A percentile compares a stretch with the other conserved stretches of the same genome.
These are phyloP conservation scores for Cichladusa arquata DNA, from an alignment of 2,113 vertebrate species.

Conservation along the genomic window DNA sequence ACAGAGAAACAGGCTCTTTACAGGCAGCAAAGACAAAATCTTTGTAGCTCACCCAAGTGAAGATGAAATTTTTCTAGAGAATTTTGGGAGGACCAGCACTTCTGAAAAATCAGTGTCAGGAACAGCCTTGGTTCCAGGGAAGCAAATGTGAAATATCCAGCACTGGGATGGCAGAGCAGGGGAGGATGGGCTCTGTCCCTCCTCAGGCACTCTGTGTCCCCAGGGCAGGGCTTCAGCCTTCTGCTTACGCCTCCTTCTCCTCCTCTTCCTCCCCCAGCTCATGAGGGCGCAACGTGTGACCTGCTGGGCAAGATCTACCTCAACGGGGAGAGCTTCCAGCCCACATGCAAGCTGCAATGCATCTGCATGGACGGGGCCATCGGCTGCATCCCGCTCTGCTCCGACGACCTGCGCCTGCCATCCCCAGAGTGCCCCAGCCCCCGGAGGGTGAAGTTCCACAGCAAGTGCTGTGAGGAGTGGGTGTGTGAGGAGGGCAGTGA, in stretches of 20 bases:
- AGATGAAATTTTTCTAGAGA: neutral
- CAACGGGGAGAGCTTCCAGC: slow-evolving; percentile 80
- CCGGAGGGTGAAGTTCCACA: slow-evolving; percentile 53
- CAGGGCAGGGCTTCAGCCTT: neutral
- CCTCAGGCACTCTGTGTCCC: neutral
- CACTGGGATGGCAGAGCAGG: neutral
- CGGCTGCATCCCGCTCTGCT: slow-evolving; percentile 75
- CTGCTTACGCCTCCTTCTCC: neutral
- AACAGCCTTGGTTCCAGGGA: neutral
- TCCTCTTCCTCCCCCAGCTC: slow-evolving; percentile 57
- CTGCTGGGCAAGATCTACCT: slow-evolving; percentile 77
- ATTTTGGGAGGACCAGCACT: neutral
- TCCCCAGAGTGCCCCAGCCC: slow-evolving; percentile 73
- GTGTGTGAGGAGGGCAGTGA: slow-evolving; percentile 60
- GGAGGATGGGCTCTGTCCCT: neutral
- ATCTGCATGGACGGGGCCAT: slow-evolving; percentile 80
- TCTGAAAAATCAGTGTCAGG: neutral
- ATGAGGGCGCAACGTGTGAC: slow-evolving; percentile 73
- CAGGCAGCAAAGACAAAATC: neutral
- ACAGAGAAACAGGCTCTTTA: neutral
- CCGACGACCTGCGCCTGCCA: slow-evolving; percentile 57
- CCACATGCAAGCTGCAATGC: slow-evolving; percentile 81
- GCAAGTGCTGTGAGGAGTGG: slow-evolving; percentile 82
- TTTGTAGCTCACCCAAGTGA: neutral
- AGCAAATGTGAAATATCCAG: neutral